Evolutionary conservation across 2,797 vertebrate species (phyloP), one percentile per base, ranked within the genome.

Genomic region (Coregonus suidteri): DNA sequence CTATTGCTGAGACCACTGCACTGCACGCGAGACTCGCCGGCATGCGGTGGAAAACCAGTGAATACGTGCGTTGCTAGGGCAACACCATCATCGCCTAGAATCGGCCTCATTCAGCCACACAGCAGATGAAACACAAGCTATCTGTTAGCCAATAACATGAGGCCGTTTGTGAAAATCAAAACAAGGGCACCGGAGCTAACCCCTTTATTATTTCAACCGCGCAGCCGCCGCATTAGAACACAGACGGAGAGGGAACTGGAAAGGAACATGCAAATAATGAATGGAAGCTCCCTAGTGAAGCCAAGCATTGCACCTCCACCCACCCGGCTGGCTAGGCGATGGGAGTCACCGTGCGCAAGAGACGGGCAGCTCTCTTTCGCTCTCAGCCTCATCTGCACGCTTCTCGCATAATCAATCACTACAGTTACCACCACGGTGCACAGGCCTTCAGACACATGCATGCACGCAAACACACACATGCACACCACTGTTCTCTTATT

Each of bases 41-140:
- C 54, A 37, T 74, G 52, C 71, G 35, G 83, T 84, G 81, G 81
- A 89, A 53, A 89, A 88, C 87, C 88, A 89, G 87, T 82, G 85
- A 80, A 86, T 77, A 83, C 79, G 66, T 85, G 79, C 78, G 92
- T 93, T 93, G 92, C 92, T 87, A 93, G 87, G 90, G 92, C 87
- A 91, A 93, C 92, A 20, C 2, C 85, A 89, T 78, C 82, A 73
- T 88, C 90, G 35, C 6, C 53, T 66, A 69, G 53, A 88, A 82
- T 82, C 81, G 77, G 75, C 59, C 66, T 69, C 69, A 77, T 66
- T 30, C 3, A 79, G n/a, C 77, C 81, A 88, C 83, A 64, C 73
- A 80, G 81, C 90, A 81, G 79, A 81, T 85, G 82, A 77, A 80
- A 82, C 73, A 64, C 47, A 35, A 69, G 15, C 7, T 30, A 15